Conservation (phyloP, 2,888 invertebrate genomes). For the Zygothrica quintamaculata region DNA sequence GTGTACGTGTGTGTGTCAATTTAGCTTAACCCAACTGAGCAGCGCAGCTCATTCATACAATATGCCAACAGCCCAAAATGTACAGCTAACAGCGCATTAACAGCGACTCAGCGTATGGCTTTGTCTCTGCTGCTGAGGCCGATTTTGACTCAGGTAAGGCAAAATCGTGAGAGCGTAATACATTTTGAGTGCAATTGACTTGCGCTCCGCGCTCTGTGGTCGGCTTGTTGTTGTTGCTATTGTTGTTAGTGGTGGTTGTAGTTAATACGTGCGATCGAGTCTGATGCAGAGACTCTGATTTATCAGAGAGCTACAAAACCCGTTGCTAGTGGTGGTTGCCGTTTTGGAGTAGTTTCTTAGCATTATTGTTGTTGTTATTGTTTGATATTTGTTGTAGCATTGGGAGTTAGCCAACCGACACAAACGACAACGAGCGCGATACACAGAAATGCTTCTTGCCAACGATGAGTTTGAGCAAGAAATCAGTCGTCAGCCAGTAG, state of each 20-base stretch:
- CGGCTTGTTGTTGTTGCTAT: constrained; percentile 19
- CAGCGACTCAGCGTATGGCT: constrained; percentile 53
- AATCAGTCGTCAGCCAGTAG: constrained; percentile 83
- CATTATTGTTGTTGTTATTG: constrained; percentile 2
- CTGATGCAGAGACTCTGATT: constrained; percentile 56
- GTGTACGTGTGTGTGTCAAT: not conserved
- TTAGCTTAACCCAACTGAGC: not conserved
- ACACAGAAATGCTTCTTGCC: constrained; percentile 82
- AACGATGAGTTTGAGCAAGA: constrained; percentile 76
- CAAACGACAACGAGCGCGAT: too few relatives aligned
- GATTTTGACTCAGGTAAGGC: constrained; percentile 32
- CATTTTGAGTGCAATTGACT: constrained; percentile 31
- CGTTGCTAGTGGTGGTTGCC: constrained; percentile 35
- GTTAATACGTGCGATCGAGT: constrained; percentile 39
- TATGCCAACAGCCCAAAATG: constrained; percentile 7
- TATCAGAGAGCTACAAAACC: constrained; percentile 67
- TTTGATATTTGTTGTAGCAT: constrained; percentile 39
- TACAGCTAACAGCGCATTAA: constrained; percentile 55
- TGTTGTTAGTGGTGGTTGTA: constrained; percentile 23
- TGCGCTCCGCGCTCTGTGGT: constrained; percentile 34
- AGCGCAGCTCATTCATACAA: constrained; percentile 27
- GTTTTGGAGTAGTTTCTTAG: constrained; percentile 6
- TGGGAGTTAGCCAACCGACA: constrained; percentile 66
- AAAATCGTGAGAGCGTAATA: constrained; percentile 30
- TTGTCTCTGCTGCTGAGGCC: not conserved